Conservation (phyloP, 2,888 invertebrate genomes). For the Pegoplata infirma region DNA sequence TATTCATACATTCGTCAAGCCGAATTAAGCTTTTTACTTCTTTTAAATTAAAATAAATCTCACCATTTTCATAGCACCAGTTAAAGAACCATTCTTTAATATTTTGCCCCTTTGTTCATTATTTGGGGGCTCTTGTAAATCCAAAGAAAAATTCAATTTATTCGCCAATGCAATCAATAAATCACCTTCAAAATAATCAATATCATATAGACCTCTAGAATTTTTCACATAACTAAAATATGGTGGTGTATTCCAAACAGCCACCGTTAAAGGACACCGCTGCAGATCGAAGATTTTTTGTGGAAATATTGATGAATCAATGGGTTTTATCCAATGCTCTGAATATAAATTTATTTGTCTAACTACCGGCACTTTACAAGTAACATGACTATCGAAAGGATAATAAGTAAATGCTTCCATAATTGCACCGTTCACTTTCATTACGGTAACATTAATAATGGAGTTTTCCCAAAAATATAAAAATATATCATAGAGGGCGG, state of each 20-base stretch:
- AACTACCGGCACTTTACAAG: slow-evolving; percentile 47
- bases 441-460: slow-evolving; percentile 64
- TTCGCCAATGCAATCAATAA: slow-evolving; percentile 63
- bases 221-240: slow-evolving; percentile 58
- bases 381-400: slow-evolving; percentile 51
- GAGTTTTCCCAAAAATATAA: slow-evolving; percentile 64
- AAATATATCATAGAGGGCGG: slow-evolving; percentile 44
- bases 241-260: slow-evolving; percentile 65
- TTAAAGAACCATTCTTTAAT: slow-evolving; percentile 64
- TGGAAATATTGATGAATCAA: slow-evolving; percentile 58
- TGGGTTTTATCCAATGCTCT: slow-evolving; percentile 43
- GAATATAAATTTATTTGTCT: slow-evolving; percentile 52
- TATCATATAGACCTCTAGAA: slow-evolving; percentile 37
- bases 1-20: no score
- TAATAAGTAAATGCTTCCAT: slow-evolving; percentile 62
- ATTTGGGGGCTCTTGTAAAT: slow-evolving; percentile 59
- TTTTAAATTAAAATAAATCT: no score
- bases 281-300: slow-evolving; percentile 60
- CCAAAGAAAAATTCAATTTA: slow-evolving; percentile 65
- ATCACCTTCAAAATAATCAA: slow-evolving; percentile 66
- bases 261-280: slow-evolving; percentile 60
- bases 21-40: no score
- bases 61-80: slow-evolving; percentile 66
- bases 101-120: slow-evolving; percentile 62
- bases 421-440: slow-evolving; percentile 37